A percentile compares a stretch with the other conserved stretches of the same genome.
Conservation (phyloP, 2,113 vertebrate genomes). For the Silurus asotus region DNA sequence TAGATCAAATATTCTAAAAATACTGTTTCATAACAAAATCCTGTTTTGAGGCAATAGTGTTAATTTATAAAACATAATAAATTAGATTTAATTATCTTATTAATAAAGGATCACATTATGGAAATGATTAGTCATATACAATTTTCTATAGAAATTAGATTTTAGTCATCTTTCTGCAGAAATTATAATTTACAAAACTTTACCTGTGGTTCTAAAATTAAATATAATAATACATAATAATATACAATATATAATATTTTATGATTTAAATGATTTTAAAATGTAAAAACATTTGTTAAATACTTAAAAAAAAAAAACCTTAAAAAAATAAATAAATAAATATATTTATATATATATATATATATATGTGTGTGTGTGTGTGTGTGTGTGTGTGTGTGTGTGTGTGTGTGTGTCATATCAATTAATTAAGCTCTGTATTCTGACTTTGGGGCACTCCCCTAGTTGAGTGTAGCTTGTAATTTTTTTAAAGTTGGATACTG, state of each 20-base stretch:
- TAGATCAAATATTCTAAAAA: neutral
- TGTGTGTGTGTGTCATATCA: no score
- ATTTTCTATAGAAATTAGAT: neutral
- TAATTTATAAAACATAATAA: neutral
- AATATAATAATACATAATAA: neutral
- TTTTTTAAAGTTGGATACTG: neutral
- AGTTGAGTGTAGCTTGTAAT: conserved; percentile 16
- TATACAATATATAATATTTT: neutral
- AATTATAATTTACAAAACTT: neutral
- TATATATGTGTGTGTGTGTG: no score
- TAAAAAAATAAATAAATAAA: no score
- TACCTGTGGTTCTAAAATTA: neutral
- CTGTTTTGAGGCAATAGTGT: neutral
- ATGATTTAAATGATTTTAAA: neutral
- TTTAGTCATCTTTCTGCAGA: neutral
- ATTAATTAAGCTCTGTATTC: no score
- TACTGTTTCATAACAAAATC: neutral
- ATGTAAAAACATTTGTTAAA: no score
- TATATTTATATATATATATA: no score
- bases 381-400: no score
- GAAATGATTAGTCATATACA: neutral
- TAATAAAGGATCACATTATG: neutral
- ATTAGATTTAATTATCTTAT: neutral
- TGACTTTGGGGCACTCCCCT: conserved; percentile 39
- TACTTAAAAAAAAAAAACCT: no score